These are phyloP conservation scores for Tipula helvola DNA, from an alignment of 2,888 invertebrate genomes.

Conservation along the genomic window DNA sequence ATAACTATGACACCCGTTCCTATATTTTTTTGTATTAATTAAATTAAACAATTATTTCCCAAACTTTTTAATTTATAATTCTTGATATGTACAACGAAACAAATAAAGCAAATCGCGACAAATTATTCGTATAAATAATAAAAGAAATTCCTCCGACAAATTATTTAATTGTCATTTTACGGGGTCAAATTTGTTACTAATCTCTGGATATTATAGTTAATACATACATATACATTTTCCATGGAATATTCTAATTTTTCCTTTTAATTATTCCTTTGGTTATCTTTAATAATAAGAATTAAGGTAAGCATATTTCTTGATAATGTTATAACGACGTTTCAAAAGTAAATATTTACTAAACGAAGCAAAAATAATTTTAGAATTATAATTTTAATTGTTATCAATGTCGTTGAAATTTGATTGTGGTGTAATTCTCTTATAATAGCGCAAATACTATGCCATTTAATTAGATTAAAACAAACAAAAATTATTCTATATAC, in stretches of 20 bases:
- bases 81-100: background rate
- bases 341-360: background rate
- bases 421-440: background rate
- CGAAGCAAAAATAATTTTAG: background rate
- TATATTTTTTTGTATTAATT: background rate
- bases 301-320: background rate
- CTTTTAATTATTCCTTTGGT: background rate
- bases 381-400: background rate
- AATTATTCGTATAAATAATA: background rate
- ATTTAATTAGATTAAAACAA: background rate
- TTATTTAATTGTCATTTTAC: background rate
- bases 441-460: background rate
- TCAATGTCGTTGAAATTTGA: background rate
- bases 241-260: background rate
- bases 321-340: background rate
- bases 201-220: background rate
- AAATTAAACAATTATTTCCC: background rate
- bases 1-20: background rate
- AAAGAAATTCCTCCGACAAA: background rate
- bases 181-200: background rate
- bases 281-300: background rate
- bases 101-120: background rate
- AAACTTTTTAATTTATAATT: background rate
- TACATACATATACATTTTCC: background rate
- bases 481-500: background rate